phyloP scores from a whole-genome alignment of 1,140 invertebrate species.

The Drosophila biarmipes region DNA sequence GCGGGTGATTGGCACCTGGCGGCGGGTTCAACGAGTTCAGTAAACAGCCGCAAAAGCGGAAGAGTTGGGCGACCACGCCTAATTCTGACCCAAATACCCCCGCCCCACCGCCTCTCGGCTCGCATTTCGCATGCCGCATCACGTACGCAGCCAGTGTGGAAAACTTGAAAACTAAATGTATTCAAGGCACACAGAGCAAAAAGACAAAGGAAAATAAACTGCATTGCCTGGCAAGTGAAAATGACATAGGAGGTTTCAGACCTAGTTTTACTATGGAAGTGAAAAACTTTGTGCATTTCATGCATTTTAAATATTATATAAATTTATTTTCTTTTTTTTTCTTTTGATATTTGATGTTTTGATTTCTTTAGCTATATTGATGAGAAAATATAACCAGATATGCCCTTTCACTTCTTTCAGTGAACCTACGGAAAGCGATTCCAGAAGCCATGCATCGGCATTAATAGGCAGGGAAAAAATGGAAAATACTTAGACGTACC shows the following conservation, averaged over 20 bases:
- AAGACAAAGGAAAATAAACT: not conserved
- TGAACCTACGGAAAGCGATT: conserved; percentile 37
- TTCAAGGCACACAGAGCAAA: conserved; percentile 16
- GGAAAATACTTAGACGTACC: conserved; percentile 71
- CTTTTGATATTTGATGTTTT: not conserved
- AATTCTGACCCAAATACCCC: conserved; percentile 45
- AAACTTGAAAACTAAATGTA: conserved; percentile 28
- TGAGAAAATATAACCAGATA: not conserved
- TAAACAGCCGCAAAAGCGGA: conserved; percentile 34
- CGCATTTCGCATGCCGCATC: conserved; percentile 46
- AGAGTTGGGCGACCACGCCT: conserved; percentile 37
- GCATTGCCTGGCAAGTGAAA: not conserved
- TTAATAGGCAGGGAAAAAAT: conserved; percentile 64
- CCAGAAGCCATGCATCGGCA: conserved; percentile 65
- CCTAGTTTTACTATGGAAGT: too few relatives aligned
- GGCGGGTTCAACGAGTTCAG: conserved; percentile 52
- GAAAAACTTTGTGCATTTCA: too few relatives aligned
- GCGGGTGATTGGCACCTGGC: conserved; percentile 36
- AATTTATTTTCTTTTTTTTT: too few relatives aligned
- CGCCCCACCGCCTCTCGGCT: conserved; percentile 4
- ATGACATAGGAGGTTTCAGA: not conserved
- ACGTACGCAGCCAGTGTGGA: conserved; percentile 29
- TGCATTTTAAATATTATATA: too few relatives aligned
- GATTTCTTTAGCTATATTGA: not conserved
- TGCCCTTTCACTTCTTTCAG: not conserved